A percentile compares a stretch with the other conserved stretches of the same genome.
These are phyloP conservation scores for Lithophane socia DNA, from an alignment of 2,888 invertebrate genomes.

Conservation along the genomic window DNA sequence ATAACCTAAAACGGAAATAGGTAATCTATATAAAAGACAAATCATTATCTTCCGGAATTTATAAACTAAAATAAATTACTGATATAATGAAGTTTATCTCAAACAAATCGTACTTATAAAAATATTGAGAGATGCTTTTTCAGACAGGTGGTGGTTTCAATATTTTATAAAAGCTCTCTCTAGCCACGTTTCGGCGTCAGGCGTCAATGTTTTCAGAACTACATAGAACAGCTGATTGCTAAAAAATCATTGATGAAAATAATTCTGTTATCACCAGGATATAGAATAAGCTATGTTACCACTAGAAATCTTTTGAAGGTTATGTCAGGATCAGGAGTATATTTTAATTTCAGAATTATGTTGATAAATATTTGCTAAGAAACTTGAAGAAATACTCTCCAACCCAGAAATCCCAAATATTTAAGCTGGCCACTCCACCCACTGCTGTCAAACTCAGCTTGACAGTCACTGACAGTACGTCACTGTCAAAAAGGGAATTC, in stretches of 20 bases:
- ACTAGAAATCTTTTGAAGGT: neutral
- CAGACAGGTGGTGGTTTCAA: neutral
- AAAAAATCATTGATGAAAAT: no score
- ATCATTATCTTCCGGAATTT: neutral
- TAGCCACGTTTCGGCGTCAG: constrained; percentile 1
- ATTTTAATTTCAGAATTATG: neutral
- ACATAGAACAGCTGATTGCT: no score
- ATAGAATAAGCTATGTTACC: no score
- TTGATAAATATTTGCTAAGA: neutral
- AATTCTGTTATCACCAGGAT: no score
- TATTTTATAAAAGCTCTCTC: no score
- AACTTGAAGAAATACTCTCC: neutral
- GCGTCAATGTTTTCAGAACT: neutral
- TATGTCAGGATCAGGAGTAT: neutral
- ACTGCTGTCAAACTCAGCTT: constrained; percentile 21
- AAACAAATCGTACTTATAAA: neutral
- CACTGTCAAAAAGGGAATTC: constrained; percentile 28
- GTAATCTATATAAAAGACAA: constrained; percentile 1
- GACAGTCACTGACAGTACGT: constrained; percentile 15
- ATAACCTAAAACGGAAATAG: constrained; percentile 26
- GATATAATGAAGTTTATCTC: neutral
- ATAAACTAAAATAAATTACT: neutral
- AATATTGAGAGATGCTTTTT: no score
- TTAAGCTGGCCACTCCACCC: constrained; percentile 4
- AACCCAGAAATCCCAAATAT: neutral